A percentile compares a stretch with the other conserved stretches of the same genome.
Conservation (phyloP, 2,113 vertebrate species). For the Nothoprocta pentlandii region DNA sequence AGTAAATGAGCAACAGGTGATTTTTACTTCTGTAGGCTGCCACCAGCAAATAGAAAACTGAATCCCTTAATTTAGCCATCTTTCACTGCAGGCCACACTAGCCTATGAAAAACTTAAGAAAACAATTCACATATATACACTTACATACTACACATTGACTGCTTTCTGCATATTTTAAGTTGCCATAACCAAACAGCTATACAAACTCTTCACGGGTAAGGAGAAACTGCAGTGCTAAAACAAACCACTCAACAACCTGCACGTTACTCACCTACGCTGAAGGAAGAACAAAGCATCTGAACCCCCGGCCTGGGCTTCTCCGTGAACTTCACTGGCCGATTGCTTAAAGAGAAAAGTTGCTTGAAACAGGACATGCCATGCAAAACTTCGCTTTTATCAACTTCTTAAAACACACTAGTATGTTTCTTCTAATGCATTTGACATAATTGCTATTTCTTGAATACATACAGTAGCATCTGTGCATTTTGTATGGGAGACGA, state of each 20-base stretch:
- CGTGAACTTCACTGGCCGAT: constrained; percentile 92
- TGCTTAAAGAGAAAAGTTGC: constrained; percentile 75
- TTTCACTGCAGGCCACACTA: not conserved
- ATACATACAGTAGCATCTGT: not conserved
- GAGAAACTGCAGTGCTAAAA: not conserved
- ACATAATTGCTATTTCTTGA: not conserved
- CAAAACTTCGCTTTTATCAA: not conserved
- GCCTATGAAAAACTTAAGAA: no score
- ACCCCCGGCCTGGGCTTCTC: constrained; percentile 93
- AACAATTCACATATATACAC: not conserved
- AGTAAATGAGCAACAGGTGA: not conserved
- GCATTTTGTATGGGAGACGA: not conserved
- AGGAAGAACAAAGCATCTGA: constrained; percentile 96
- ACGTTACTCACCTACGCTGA: constrained; percentile 89
- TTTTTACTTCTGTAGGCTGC: not conserved
- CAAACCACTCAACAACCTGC: not conserved
- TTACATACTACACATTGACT: not conserved
- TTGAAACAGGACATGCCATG: not conserved
- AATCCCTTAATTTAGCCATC: not conserved
- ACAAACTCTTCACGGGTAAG: not conserved
- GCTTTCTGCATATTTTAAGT: not conserved
- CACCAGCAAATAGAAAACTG: not conserved
- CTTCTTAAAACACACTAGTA: not conserved
- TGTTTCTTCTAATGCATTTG: not conserved
- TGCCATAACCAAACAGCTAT: not conserved